phyloP scores from a whole-genome alignment of 2,797 vertebrate species.

The Eremophila alpestris region DNA sequence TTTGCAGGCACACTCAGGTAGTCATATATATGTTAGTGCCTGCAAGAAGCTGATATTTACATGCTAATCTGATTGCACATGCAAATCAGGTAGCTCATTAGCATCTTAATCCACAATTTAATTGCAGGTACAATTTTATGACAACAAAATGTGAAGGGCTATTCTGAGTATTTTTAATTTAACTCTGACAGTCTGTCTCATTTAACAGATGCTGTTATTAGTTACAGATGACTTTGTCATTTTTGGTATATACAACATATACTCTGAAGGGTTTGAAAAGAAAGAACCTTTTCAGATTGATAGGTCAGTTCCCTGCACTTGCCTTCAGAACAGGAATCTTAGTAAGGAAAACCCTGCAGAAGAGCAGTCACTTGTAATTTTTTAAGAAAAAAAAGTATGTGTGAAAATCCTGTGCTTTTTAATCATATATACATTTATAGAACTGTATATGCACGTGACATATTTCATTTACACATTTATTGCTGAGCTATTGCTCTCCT shows the following conservation, averaged over 20 bases:
- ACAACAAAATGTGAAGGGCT: constrained; percentile 66
- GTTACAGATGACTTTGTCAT: constrained; percentile 58
- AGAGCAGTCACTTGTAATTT: neutral
- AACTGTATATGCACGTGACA: neutral
- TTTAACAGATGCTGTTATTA: constrained; percentile 60
- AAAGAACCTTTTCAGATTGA: neutral
- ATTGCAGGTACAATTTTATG: constrained; percentile 66
- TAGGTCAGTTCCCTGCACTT: neutral
- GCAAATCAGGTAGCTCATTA: constrained; percentile 69
- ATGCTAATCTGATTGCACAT: constrained; percentile 69
- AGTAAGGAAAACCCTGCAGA: neutral
- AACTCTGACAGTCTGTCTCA: constrained; percentile 51
- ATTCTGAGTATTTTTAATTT: constrained; percentile 65
- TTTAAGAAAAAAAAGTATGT: neutral
- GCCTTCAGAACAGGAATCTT: neutral
- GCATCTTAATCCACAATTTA: constrained; percentile 70
- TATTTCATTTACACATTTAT: neutral
- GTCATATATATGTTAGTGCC: constrained; percentile 45
- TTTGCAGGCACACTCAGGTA: constrained; percentile 60
- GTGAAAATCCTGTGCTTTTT: neutral
- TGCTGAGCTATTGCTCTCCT: neutral
- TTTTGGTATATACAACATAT: neutral
- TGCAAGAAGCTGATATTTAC: constrained; percentile 59
- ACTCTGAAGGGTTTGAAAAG: neutral
- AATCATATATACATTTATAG: neutral